Percentiles rank a stretch among this genome's conserved stretches.
Conservation (phyloP, 2,888 invertebrate species). For the Melanotus villosus region DNA sequence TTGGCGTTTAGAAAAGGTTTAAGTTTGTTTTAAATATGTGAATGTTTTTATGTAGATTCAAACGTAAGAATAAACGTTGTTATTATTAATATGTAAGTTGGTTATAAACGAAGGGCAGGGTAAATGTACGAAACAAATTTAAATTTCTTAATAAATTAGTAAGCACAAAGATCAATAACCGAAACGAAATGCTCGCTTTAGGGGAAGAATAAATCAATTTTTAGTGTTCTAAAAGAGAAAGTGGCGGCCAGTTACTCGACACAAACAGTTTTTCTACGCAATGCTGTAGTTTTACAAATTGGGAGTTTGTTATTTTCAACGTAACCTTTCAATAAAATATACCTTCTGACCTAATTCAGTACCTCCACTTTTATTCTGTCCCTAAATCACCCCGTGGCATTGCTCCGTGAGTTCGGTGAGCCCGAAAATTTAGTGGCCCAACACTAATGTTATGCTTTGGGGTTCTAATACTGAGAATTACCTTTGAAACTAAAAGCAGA, state of each 20-base stretch:
- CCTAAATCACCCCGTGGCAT: constrained; percentile 1
- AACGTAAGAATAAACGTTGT: too few relatives aligned
- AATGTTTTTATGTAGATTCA: neutral
- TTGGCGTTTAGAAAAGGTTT: neutral
- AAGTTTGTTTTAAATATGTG: neutral
- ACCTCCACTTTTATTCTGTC: neutral
- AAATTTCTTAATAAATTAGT: too few relatives aligned
- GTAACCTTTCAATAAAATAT: constrained; percentile 17
- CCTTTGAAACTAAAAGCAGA: neutral
- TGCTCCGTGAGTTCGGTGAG: neutral
- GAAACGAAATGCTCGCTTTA: too few relatives aligned
- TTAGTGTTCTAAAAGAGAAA: neutral
- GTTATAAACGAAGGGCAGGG: too few relatives aligned
- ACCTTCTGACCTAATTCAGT: constrained; percentile 11
- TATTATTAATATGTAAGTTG: too few relatives aligned
- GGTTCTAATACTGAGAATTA: neutral
- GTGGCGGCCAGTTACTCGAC: neutral
- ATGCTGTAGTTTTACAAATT: constrained; percentile 3
- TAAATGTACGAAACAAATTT: too few relatives aligned
- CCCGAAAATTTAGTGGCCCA: neutral
- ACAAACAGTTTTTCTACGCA: neutral
- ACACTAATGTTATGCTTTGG: constrained; percentile 1
- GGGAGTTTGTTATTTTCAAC: constrained; percentile 8
- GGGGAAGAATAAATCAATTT: neutral
- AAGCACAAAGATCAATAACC: too few relatives aligned